A percentile compares a stretch with the other conserved stretches of the same genome.
These are phyloP conservation scores for Tinea trinotella DNA, from an alignment of 2,888 invertebrate genomes.

Conservation along the genomic window DNA sequence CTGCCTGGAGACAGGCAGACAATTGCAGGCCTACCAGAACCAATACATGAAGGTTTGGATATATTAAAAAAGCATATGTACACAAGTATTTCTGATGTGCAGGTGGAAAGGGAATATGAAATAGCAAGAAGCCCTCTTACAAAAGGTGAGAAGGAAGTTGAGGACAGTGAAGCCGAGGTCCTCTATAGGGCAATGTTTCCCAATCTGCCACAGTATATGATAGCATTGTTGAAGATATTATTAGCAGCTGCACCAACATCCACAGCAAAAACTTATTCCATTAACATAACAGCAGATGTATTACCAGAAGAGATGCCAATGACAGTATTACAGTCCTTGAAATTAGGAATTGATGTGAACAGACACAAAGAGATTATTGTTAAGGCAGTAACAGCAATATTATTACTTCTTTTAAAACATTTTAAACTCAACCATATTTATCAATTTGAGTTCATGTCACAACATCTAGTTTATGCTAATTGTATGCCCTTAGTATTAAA, in stretches of 20 bases:
- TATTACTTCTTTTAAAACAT: conserved; percentile 94
- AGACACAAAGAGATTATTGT: conserved; percentile 99
- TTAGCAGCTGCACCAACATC: conserved; percentile 99
- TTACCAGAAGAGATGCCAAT: conserved; percentile 98
- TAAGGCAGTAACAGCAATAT: conserved; percentile 93
- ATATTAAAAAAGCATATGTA: conserved; percentile 95
- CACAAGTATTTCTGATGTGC: conserved; percentile 92
- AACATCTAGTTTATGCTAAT: conserved; percentile 98
- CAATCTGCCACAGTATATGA: conserved; percentile 97
- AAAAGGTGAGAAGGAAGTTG: conserved; percentile 83
- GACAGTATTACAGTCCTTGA: conserved; percentile 94
- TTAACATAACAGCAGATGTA: conserved; percentile 98
- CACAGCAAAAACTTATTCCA: conserved; percentile 97
- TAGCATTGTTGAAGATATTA: conserved; percentile 95
- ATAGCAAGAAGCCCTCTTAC: conserved; percentile 93
- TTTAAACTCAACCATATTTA: conserved; percentile 97
- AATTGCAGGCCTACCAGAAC: conserved; percentile 94
- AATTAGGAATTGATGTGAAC: conserved; percentile 96
- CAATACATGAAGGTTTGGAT: conserved; percentile 96
- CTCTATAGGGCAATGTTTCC: conserved; percentile 96
- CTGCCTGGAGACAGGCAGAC: conserved; percentile 89
- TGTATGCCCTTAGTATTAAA: conserved; percentile 98
- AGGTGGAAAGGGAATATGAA: conserved; percentile 92
- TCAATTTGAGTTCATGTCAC: conserved; percentile 99
- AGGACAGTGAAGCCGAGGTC: conserved; percentile 87